Base-by-base conservation (phyloP, 64 coral and sea anemone species). In the Montipora cactus region DNA sequence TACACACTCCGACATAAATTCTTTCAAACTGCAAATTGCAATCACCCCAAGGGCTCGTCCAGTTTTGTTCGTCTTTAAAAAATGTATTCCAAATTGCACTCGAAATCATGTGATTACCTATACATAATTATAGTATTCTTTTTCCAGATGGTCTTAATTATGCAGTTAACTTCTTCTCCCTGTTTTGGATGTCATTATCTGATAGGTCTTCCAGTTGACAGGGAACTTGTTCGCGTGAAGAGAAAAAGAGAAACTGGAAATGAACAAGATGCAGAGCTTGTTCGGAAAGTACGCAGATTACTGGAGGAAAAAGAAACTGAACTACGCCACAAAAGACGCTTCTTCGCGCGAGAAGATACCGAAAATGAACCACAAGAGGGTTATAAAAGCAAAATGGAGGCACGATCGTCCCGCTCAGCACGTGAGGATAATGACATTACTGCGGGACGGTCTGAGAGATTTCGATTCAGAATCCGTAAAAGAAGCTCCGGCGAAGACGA, bases 361-460 rank as follows among this genome's bases (percentile, higher is more conserved):
- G 55, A 49, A 28, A 51, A 53, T 10, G n/a, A 93, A 25, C 47
- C 75, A 8, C 14, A n/a, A 9, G 91, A 87, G 19, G 55, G 19
- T 79, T 93, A 70, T 45, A 62, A 75, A 49, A 93, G 74, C 19
- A 93, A 93, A 44, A 93, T 93, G 91, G 91, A 84, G n/a, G 91
- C 91, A 6, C 94, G 95, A 52, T 97, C 95, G 7, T 97, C 95
- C 7, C 77, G 95, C 15, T 90, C 89, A 48, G 46, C 92, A 18
- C 75, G 95, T n/a, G 95, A 97, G 73, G 95, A 97, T 49, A 92
- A 92, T 77, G 95, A 97, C 18, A 80, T 97, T 8, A 97, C 95
- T 25, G 78, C 95, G 15, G 77, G 77, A 14, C 89, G 90, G 5
- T 64, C 90, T 15, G 92, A 94, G 57, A 81, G 95, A 68, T 97